Evolutionary conservation across 1,140 invertebrate genomes (phyloP), one percentile per base, ranked within the genome.

Genomic region (Plutomurus gul): DNA sequence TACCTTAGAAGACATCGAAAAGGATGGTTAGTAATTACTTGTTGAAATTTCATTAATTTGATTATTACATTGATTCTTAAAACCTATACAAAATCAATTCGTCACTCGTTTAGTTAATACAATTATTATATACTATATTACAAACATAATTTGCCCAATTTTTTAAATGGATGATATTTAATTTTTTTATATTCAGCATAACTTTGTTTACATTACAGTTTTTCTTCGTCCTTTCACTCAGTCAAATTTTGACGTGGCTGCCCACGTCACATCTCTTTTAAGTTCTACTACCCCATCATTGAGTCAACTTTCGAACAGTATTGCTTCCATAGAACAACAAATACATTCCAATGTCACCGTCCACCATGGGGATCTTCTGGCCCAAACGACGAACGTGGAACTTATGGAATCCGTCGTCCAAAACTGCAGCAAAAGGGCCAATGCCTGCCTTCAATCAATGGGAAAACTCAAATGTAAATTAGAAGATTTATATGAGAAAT

Each of bases 381-480:
- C 82, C 4, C 82, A 84, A 77, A 84, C 80, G 4, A 72, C 80
- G 16, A 84, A 84, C 77, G 79, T 84, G 1, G 82, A 84, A 47
- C 33, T 78, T n/a, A 79, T 84, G 82, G 82, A 84, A 43, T 47
- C 22, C 37, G 81, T 84, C 4, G 78, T 82, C n/a, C 60, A 82
- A 70, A 76, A 78, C 33, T 79, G 75, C 74, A 65, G 47, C 22
- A 16, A 49, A 65, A 40, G 81, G 76, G 78, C 82, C 1, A 80
- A 79, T 11, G 40, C 72, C 7, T 81, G 77, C 30, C 60, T 79
- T 36, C 25, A 30, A 11, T 72, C 51, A 3, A 77, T 82, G 25
- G 71, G 56, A 3, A 82, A 81, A 30, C 27, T 79, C 8, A 65
- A 74, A 75, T 36, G 18, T 3, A 74, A 76, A 20, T 36, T 82